Evolutionary conservation across 30 jellyfish, hydroid and myxozoan genomes (phyloP).

Genomic region (Nemopilema nomurai): DNA sequence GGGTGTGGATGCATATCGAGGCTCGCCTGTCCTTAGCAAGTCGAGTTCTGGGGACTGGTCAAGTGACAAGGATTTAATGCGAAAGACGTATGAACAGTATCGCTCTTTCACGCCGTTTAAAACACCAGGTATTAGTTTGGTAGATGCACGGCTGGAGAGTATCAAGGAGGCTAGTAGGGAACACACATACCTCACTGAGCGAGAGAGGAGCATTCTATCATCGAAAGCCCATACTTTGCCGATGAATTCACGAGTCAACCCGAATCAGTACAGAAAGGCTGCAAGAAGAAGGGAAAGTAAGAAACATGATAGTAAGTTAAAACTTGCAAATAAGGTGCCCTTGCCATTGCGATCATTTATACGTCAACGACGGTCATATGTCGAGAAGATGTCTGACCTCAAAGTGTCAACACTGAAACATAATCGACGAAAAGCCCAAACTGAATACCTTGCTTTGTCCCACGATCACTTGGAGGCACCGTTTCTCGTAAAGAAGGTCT

Average conservation of each 20-base stretch:
- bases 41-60: conserved; percentile 60
- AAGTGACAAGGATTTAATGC: conserved; percentile 64
- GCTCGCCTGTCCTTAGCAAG: conserved; percentile 56
- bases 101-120: conserved; percentile 73
- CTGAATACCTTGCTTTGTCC: not conserved
- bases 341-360: conserved; percentile 8
- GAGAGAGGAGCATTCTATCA: conserved; percentile 15
- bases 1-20: not conserved
- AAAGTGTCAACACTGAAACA: conserved; percentile 45
- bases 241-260: not conserved
- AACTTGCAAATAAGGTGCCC: not conserved
- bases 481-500: not conserved
- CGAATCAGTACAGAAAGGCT: not conserved
- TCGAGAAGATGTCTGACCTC: conserved; percentile 19
- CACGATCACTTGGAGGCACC: not conserved
- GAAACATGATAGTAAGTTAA: not conserved
- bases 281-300: not conserved
- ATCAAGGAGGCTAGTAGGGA: conserved; percentile 59
- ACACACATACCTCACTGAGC: conserved; percentile 24
- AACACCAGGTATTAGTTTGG: conserved; percentile 29
- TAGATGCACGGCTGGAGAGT: conserved; percentile 30
- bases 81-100: conserved; percentile 68
- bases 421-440: not conserved
- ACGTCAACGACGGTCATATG: conserved; percentile 10
- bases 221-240: not conserved